A percentile compares a stretch with the other conserved stretches of the same genome.
Conservation (phyloP, 2,113 vertebrate genomes). For the Oreochromis tanganicae region DNA sequence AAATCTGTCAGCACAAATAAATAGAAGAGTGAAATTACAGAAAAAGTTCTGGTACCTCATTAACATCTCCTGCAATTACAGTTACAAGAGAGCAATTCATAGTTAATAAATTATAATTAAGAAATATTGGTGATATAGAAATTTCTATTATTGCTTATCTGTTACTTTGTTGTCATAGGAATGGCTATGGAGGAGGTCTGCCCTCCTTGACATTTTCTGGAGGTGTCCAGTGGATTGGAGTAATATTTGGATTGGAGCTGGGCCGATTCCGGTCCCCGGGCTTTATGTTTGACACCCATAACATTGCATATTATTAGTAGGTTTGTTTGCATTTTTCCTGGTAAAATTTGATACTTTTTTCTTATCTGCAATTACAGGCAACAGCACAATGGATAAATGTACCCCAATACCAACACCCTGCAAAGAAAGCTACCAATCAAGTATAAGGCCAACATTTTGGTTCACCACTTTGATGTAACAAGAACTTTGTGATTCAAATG, state of each 20-base stretch:
- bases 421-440: neutral
- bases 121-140: neutral
- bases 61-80: neutral
- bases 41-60: neutral
- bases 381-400: neutral
- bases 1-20: neutral
- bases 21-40: neutral
- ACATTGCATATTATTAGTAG: neutral
- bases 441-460: neutral
- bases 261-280: fast-evolving
- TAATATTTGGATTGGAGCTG: neutral
- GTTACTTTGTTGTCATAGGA: neutral
- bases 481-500: neutral
- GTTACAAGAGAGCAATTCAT: neutral
- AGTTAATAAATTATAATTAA: neutral
- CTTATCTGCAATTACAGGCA: neutral
- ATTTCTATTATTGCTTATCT: neutral
- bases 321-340: neutral
- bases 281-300: neutral
- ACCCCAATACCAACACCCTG: neutral
- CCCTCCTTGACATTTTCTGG: neutral
- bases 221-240: neutral
- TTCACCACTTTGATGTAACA: neutral
- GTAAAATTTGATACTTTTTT: neutral
- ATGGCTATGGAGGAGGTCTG: neutral